Percentiles rank a stretch among this genome's conserved stretches.
phyloP scores from a whole-genome alignment of 2,797 vertebrate genomes.

The Paguma larvata region DNA sequence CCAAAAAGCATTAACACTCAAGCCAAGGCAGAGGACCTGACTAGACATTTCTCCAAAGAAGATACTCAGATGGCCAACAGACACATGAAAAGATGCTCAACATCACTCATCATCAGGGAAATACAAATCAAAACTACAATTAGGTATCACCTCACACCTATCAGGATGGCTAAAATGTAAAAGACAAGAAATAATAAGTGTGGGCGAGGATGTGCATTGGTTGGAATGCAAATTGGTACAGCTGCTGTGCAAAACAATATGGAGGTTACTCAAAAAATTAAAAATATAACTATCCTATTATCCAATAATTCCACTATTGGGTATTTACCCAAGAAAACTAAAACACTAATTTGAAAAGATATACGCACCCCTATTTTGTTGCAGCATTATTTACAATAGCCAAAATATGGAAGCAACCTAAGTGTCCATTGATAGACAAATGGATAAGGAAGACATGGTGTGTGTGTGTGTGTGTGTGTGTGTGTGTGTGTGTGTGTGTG shows the following conservation, averaged over 20 bases:
- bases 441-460: not conserved
- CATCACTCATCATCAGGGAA: not conserved
- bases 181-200: not conserved
- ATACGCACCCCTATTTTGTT: not conserved
- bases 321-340: not conserved
- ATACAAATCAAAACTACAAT: not conserved
- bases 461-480: not conserved
- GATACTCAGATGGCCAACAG: not conserved
- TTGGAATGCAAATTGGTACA: not conserved
- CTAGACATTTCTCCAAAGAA: not conserved
- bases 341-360: not conserved
- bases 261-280: not conserved
- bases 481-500: too few relatives aligned
- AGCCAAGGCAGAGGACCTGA: not conserved
- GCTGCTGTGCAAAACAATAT: not conserved
- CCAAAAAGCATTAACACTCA: not conserved
- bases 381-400: not conserved
- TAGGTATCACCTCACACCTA: not conserved
- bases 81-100: not conserved
- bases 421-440: not conserved
- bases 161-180: not conserved
- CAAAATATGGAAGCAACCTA: not conserved
- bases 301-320: not conserved
- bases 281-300: not conserved
- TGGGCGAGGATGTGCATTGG: not conserved